Conservation (phyloP, 2,888 invertebrate species). For the Acanthosoma haemorrhoidale region DNA sequence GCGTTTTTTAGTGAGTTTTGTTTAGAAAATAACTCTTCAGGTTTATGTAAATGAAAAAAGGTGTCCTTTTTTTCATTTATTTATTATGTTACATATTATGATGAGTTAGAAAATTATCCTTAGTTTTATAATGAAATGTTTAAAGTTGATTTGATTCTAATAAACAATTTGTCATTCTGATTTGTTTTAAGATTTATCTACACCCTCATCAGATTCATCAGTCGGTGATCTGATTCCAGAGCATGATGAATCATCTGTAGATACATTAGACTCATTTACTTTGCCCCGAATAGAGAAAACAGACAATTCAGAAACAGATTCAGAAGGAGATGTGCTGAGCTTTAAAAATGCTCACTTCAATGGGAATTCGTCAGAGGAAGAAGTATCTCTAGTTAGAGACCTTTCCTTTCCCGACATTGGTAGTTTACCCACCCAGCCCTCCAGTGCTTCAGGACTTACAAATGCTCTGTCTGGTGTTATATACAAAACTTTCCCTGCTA, state of each 20-base stretch:
- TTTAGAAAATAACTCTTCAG: too few species aligned
- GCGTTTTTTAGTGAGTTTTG: too few species aligned
- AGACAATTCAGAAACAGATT: constrained; percentile 32
- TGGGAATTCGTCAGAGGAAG: constrained; percentile 32
- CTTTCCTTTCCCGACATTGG: constrained; percentile 31
- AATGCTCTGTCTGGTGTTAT: constrained; percentile 29
- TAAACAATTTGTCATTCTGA: not conserved
- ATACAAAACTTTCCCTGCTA: constrained; percentile 34
- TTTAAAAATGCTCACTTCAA: constrained; percentile 36
- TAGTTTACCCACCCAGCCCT: not conserved
- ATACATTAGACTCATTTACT: constrained; percentile 32
- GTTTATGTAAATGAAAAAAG: too few species aligned
- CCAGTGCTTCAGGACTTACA: constrained; percentile 9
- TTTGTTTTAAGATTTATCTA: constrained; percentile 35
- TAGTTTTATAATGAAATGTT: too few species aligned
- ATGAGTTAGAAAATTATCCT: too few species aligned
- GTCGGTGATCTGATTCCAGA: constrained; percentile 37
- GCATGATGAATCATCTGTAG: constrained; percentile 38
- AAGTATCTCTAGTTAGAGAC: constrained; percentile 30
- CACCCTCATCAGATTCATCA: constrained; percentile 37
- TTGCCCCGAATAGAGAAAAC: constrained; percentile 29
- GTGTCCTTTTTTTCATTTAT: too few species aligned
- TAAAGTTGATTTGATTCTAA: not conserved
- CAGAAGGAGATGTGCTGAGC: constrained; percentile 26
- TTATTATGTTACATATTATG: too few species aligned